phyloP scores from a whole-genome alignment of 2,797 vertebrate species.

The Limosa lapponica region DNA sequence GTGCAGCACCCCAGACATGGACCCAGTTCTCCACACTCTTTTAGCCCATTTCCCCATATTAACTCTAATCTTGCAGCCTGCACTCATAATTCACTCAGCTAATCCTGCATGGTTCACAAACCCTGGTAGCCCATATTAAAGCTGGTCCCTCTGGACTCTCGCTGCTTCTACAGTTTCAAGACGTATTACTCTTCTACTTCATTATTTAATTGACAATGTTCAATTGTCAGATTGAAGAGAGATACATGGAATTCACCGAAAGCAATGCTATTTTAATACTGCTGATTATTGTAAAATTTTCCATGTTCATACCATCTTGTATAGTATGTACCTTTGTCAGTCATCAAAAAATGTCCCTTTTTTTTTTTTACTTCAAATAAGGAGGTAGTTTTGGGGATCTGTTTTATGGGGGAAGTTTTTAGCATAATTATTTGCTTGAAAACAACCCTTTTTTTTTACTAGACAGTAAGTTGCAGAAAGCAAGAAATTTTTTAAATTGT shows the following conservation, averaged over 20 bases:
- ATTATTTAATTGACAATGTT: neutral
- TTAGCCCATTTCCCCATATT: neutral
- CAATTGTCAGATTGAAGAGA: neutral
- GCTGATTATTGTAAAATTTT: neutral
- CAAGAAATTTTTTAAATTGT: neutral
- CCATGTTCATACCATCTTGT: neutral
- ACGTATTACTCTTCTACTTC: neutral
- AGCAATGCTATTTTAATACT: neutral
- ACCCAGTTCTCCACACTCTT: neutral
- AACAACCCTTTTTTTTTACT: neutral
- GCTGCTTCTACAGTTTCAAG: neutral
- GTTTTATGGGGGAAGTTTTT: neutral
- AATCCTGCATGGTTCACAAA: neutral
- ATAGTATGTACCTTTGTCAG: neutral
- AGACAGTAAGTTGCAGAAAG: neutral
- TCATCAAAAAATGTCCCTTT: neutral
- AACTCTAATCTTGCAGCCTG: neutral
- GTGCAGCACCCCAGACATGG: rapidly evolving
- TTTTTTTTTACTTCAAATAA: neutral
- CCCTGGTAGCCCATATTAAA: neutral
- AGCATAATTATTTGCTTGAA: neutral
- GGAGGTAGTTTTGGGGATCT: neutral
- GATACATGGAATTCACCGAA: neutral
- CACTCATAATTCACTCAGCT: neutral
- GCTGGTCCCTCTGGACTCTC: neutral